Evolutionary conservation across 2,797 vertebrate genomes (phyloP).

Genomic region (Paramormyrops hopkinsi): DNA sequence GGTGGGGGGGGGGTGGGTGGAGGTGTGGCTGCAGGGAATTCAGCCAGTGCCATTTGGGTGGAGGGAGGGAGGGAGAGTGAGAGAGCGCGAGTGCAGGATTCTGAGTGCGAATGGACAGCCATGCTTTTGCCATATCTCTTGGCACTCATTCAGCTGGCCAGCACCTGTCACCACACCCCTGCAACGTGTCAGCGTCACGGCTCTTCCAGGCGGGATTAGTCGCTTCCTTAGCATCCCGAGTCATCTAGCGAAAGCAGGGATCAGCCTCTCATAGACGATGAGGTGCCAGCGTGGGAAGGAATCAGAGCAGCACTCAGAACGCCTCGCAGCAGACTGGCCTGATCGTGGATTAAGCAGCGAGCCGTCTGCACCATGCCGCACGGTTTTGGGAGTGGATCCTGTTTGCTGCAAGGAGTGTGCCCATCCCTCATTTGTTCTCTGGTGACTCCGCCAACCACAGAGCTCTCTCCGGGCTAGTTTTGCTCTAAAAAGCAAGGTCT

Average conservation of each 20-base stretch:
- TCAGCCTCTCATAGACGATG: background rate
- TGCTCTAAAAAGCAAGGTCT: background rate
- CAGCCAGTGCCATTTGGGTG: slow-evolving; percentile 30
- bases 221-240: slow-evolving; percentile 39
- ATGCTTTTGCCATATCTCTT: slow-evolving; percentile 41
- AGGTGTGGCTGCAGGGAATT: slow-evolving; percentile 32
- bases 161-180: slow-evolving; percentile 61
- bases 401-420: background rate
- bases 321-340: background rate
- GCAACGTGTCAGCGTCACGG: slow-evolving; percentile 40
- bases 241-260: background rate
- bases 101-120: slow-evolving; percentile 34
- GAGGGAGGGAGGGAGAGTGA: background rate
- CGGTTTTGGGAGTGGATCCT: background rate
- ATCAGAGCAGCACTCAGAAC: background rate
- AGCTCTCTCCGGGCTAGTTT: background rate
- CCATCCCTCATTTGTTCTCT: background rate
- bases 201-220: slow-evolving; percentile 39
- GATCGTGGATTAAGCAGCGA: background rate
- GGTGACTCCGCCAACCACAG: background rate
- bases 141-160: slow-evolving; percentile 46
- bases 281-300: background rate
- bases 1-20: slow-evolving; percentile 32
- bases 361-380: background rate
- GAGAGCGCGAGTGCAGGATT: background rate